Evolutionary conservation across 2,888 invertebrate genomes (phyloP), one percentile per base, ranked within the genome.

Genomic region (Ochropacha duplaris): DNA sequence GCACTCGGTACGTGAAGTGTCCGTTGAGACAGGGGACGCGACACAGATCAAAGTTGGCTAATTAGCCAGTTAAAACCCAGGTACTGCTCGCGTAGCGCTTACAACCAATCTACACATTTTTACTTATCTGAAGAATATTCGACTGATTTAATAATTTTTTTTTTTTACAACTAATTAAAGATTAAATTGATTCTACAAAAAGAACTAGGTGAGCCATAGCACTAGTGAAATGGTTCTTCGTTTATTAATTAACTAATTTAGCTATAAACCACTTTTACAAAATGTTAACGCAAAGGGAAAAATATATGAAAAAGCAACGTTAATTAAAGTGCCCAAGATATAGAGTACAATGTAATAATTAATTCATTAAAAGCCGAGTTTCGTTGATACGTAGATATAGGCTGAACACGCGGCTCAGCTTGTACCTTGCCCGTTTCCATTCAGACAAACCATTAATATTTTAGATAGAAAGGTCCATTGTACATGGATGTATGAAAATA

Each of bases 371-470:
- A 44, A 44, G 9, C 44, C 19, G 44, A 44, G 44, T 44, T 39
- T n/a, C 39, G 39, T 39, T 44, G 19, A 44, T 44, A 44, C 19
- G 19, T 60, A 52, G 61, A 58, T 62, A 65, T 62, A 67, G 55
- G 50, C 50, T 54, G 39, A 63, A 44, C 62, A 57, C 49, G 61
- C 57, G 65, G 61, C 58, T 62, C 54, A 56, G 57, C 64, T 57
- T 59, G 64, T 61, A 57, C 61, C 65, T 62, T 65, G 49, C 59
- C 64, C 66, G 69, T 74, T 73, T 72, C 78, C 72, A 72, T 69
- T 64, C 58, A 57, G 64, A 60, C 57, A 59, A 62, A 60, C 65
- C 65, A 62, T 74, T 71, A 71, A 77, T 78, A 71, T 72, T 78
- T 76, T 63, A 76, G 60, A 56, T 60, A 54, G 63, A 61, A 68